Percentiles rank a stretch among this genome's conserved stretches.
These are phyloP conservation scores for Megamerina dolium DNA, from an alignment of 2,888 invertebrate species.

Conservation along the genomic window DNA sequence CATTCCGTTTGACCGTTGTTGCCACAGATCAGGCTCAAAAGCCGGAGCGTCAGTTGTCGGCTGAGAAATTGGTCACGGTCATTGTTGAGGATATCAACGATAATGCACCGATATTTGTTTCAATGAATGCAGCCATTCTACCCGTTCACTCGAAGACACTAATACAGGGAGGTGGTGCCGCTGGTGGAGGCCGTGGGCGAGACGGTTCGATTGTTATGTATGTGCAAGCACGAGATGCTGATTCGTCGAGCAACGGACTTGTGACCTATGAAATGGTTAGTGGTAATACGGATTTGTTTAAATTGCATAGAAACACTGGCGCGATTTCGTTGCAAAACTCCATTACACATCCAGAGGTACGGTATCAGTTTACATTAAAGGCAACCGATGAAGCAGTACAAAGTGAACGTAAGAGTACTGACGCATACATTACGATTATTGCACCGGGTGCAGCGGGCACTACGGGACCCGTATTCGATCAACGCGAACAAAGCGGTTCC, in stretches of 20 bases:
- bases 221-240: slow-evolving; percentile 77
- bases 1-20: slow-evolving; percentile 80
- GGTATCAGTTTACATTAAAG: slow-evolving; percentile 76
- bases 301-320: slow-evolving; percentile 75
- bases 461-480: slow-evolving; percentile 56
- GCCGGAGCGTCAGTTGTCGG: slow-evolving; percentile 65
- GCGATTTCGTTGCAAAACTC: slow-evolving; percentile 61
- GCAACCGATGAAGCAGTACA: slow-evolving; percentile 90
- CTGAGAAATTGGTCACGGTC: slow-evolving; percentile 86
- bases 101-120: slow-evolving; percentile 84
- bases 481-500: slow-evolving; percentile 65
- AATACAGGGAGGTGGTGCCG: slow-evolving; percentile 14
- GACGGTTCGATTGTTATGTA: slow-evolving; percentile 67
- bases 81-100: slow-evolving; percentile 92
- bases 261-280: slow-evolving; percentile 85
- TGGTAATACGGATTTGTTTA: slow-evolving; percentile 72
- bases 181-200: slow-evolving; percentile 47
- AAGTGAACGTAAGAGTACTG: slow-evolving; percentile 78
- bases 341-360: slow-evolving; percentile 59
- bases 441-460: slow-evolving; percentile 49
- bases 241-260: slow-evolving; percentile 85
- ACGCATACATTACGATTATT: slow-evolving; percentile 79
- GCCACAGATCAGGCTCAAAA: slow-evolving; percentile 86
- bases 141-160: slow-evolving; percentile 40
- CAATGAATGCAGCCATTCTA: slow-evolving; percentile 85